A percentile compares a stretch with the other conserved stretches of the same genome.
phyloP scores from a whole-genome alignment of 1,140 invertebrate species.

The Drosophila repletoides region DNA sequence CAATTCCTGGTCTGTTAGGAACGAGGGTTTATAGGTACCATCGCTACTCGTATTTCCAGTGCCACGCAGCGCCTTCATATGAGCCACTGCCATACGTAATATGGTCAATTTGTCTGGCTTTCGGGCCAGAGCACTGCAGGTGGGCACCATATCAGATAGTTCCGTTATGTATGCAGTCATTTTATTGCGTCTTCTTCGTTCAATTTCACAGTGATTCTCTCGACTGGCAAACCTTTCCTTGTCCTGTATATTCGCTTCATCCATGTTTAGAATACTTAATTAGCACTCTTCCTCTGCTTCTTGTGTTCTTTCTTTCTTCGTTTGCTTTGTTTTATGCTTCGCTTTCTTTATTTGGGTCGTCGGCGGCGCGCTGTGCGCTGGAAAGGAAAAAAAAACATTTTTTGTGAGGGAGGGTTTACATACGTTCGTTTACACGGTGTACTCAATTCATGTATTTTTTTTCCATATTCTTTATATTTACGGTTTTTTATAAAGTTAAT shows the following conservation, averaged over 20 bases:
- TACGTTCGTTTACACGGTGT: too few species aligned
- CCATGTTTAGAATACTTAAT: constrained; percentile 85
- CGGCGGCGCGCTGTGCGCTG: constrained; percentile 47
- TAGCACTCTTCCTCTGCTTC: constrained; percentile 39
- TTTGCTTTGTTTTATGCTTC: constrained; percentile 41
- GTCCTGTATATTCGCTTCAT: constrained; percentile 96
- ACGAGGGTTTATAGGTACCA: constrained; percentile 98
- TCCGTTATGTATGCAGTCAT: constrained; percentile 99
- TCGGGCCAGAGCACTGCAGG: constrained; percentile 96
- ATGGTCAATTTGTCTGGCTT: constrained; percentile 99
- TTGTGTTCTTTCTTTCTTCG: constrained; percentile 7
- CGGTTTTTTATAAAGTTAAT: too few species aligned
- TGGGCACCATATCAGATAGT: constrained; percentile 99
- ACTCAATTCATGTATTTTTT: too few species aligned
- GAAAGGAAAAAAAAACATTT: constrained; percentile 49
- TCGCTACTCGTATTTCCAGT: constrained; percentile 97
- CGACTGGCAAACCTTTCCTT: constrained; percentile 97
- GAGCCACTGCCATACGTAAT: constrained; percentile 99
- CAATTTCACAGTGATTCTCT: constrained; percentile 99
- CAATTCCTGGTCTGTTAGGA: constrained; percentile 99
- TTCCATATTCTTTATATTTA: background rate
- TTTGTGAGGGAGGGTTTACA: constrained; percentile 42
- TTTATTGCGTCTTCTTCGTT: constrained; percentile 98
- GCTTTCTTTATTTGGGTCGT: constrained; percentile 70
- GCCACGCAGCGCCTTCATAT: constrained; percentile 95